Evolutionary conservation across 2,888 invertebrate species (phyloP), one percentile per base, ranked within the genome.

Genomic region (Diarsia brunnea): DNA sequence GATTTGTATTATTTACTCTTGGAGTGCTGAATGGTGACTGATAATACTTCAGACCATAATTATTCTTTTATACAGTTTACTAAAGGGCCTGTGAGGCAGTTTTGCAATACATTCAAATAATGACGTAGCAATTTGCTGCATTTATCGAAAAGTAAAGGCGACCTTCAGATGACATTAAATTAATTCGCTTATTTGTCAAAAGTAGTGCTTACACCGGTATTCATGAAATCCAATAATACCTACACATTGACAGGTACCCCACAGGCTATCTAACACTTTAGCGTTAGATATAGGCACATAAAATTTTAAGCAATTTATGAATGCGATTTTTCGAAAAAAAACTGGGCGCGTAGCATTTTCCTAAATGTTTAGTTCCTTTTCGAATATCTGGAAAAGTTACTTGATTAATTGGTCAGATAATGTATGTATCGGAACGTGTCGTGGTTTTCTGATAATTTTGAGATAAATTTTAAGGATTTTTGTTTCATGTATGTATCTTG

Each of bases 141-240:
- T 53, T 51, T 24, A 11, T 31, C 24, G 27, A 73, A 61, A 71
- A 73, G 58, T 53, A 43, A 64, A 63, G 24, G 53, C 51, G 65
- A 75, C 83, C 83, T 81, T 81, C 49, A 63, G 12, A 60, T 3
- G 31, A 53, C 51, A 31, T 49, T 24, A 16, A 19, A 4, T 38
- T 45, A 71, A 45, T 51, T 49, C 31, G 45, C 1, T 60, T 14
- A 8, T 31, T 79, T 49, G 16, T 53, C 60, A 19, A 58, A 47
- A 7, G 10, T 58, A 16, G 16, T 27, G 5, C 1, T 47, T 10
- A 24, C 11, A 71, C 45, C 14, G 4, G 19, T 43, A 58, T 19
- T 16, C 27, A 58, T 27, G 27, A 58, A 27, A 55, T 24, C 11
- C 14, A 5, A 49, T 3, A 4, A 16, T 2, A 55, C 24, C 24